These are phyloP conservation scores for Caenorhabditis uteleia DNA, from an alignment of 2,888 invertebrate genomes.

Conservation along the genomic window DNA sequence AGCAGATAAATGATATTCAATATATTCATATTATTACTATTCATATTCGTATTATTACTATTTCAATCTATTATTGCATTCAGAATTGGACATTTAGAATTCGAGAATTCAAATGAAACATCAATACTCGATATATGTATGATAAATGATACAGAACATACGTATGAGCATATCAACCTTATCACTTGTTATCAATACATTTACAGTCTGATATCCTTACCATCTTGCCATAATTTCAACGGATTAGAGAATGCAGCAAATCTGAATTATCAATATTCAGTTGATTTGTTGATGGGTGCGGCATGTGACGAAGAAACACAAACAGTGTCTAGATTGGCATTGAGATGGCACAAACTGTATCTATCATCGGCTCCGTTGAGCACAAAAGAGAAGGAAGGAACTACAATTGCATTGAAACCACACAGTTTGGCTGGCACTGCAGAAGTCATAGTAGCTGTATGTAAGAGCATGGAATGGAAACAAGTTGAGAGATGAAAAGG, in stretches of 20 bases:
- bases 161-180: conserved; percentile 7
- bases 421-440: conserved; percentile 33
- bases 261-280: conserved; percentile 37
- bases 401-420: conserved; percentile 40
- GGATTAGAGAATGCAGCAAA: conserved; percentile 51
- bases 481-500: conserved; percentile 10
- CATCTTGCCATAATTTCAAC: conserved; percentile 49
- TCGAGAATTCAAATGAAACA: conserved; percentile 28
- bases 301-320: conserved; percentile 49
- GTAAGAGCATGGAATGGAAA: conserved; percentile 31
- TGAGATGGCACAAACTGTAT: conserved; percentile 46
- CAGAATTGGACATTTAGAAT: conserved; percentile 34
- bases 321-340: conserved; percentile 39
- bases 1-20: no score
- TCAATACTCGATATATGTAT: conserved; percentile 31
- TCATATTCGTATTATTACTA: no score
- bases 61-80: no score
- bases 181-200: not conserved
- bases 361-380: conserved; percentile 25
- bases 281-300: conserved; percentile 46
- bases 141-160: conserved; percentile 14
- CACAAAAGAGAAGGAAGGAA: conserved; percentile 35
- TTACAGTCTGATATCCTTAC: conserved; percentile 42
- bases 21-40: no score
- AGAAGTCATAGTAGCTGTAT: conserved; percentile 21